phyloP scores from a whole-genome alignment of 2,797 vertebrate species.

The Rhinichthys osculus region DNA sequence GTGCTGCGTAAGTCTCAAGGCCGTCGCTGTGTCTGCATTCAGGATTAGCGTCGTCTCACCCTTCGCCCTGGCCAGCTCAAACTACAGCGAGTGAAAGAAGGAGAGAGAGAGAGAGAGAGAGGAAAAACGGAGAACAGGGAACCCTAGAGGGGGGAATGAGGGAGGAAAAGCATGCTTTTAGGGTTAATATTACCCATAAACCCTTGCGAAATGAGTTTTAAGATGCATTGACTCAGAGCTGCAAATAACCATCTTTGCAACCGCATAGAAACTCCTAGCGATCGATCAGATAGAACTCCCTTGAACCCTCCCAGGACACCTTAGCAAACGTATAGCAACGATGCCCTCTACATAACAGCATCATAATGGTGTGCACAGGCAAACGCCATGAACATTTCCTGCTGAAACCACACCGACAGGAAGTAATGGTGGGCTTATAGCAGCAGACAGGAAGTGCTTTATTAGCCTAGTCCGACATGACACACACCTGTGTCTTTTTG shows the following conservation, averaged over 20 bases:
- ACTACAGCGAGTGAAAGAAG: not conserved
- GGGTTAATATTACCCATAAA: not conserved
- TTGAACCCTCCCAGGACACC: not conserved
- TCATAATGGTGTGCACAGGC: not conserved
- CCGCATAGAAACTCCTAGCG: not conserved
- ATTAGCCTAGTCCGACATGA: not conserved
- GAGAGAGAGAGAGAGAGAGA: not conserved
- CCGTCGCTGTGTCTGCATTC: conserved; percentile 32
- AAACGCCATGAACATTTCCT: not conserved
- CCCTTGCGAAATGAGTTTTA: not conserved
- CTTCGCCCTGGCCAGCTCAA: not conserved
- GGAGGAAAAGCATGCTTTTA: not conserved
- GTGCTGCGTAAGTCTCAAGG: conserved; percentile 14
- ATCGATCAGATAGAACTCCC: not conserved
- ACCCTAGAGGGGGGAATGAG: not conserved
- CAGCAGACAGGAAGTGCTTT: not conserved
- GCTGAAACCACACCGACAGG: not conserved
- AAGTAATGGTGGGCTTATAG: not conserved
- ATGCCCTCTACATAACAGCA: not conserved
- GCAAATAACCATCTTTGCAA: not conserved
- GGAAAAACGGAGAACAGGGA: not conserved
- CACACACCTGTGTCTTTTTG: not conserved
- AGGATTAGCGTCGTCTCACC: conserved; percentile 17
- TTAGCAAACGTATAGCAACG: not conserved
- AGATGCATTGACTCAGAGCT: no score